phyloP scores from a whole-genome alignment of 2,113 vertebrate species.

The Donacobius atricapilla region DNA sequence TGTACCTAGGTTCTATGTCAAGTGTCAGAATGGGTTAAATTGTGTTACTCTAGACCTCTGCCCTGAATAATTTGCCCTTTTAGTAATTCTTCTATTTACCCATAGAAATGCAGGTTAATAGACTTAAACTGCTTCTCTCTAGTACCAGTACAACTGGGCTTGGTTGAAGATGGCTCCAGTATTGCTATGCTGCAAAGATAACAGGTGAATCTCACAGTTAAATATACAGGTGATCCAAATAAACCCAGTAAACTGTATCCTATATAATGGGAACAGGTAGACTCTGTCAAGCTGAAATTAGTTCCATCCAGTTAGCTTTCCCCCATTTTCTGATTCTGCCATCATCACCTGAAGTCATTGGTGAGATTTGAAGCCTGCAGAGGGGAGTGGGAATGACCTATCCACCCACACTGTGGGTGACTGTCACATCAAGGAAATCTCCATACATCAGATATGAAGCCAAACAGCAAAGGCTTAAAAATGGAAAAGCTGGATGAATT shows the following conservation, averaged over 20 bases:
- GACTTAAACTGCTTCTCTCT: not conserved
- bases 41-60: not conserved
- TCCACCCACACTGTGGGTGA: not conserved
- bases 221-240: not conserved
- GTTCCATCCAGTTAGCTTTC: not conserved
- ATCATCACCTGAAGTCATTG: not conserved
- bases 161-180: not conserved
- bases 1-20: not conserved
- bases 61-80: not conserved
- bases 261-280: not conserved
- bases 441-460: not conserved
- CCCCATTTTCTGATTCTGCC: not conserved
- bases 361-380: not conserved
- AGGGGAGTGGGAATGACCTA: not conserved
- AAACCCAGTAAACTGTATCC: not conserved
- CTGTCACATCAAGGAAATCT: slow-evolving; percentile 33
- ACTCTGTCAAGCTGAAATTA: not conserved
- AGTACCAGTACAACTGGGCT: not conserved
- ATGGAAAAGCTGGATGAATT: not conserved
- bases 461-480: not conserved
- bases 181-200: not conserved
- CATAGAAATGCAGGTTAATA: not conserved
- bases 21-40: not conserved
- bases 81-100: too few relatives aligned
- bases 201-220: not conserved